Percentiles rank a stretch among this genome's conserved stretches.
These are phyloP conservation scores for Petrocephalus sullivani DNA, from an alignment of 2,797 vertebrate genomes.

Conservation along the genomic window DNA sequence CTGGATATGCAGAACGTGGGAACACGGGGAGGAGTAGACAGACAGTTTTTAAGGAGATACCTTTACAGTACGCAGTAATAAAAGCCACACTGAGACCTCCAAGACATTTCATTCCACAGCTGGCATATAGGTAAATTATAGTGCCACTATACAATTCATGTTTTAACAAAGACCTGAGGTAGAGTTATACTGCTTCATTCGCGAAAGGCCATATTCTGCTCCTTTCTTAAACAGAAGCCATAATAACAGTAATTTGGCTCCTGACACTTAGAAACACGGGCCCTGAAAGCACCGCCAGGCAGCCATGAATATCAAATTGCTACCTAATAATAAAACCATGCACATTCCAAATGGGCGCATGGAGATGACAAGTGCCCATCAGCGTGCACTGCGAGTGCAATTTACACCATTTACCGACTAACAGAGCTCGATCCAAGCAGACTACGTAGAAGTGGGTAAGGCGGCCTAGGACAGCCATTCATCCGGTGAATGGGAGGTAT, in stretches of 20 bases:
- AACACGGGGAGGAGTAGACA: slow-evolving; percentile 13
- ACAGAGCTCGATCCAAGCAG: not conserved
- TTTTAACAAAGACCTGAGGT: not conserved
- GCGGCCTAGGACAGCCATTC: not conserved
- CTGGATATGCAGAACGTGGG: slow-evolving; percentile 49
- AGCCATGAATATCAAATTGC: not conserved
- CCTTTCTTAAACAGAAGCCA: not conserved
- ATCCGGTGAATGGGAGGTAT: not conserved
- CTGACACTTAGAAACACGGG: not conserved
- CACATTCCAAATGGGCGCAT: not conserved
- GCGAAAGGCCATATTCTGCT: not conserved
- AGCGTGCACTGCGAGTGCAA: not conserved
- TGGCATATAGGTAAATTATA: not conserved
- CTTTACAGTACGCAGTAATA: not conserved
- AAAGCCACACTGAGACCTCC: not conserved
- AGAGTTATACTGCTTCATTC: not conserved
- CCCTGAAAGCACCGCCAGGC: not conserved
- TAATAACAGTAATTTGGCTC: not conserved
- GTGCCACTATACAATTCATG: not conserved
- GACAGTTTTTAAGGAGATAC: not conserved
- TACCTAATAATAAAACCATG: not conserved
- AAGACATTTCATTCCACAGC: not conserved
- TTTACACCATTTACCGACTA: not conserved
- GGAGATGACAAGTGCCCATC: not conserved
- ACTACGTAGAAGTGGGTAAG: not conserved